A percentile compares a stretch with the other conserved stretches of the same genome.
phyloP scores from a whole-genome alignment of 2,113 vertebrate species.

The Cephalopterus ornatus region DNA sequence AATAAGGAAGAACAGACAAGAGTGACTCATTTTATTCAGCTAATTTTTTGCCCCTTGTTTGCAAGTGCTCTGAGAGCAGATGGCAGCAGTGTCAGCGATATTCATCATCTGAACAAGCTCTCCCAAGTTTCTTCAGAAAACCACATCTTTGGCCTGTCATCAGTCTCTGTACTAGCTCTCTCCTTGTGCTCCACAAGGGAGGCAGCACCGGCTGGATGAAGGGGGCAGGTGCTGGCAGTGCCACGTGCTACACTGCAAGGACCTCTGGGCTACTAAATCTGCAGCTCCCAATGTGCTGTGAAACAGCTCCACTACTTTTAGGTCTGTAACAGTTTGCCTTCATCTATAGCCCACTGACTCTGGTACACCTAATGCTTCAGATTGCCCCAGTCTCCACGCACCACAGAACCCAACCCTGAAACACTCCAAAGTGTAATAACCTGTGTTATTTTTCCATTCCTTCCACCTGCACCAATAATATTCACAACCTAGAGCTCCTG shows the following conservation, averaged over 20 bases:
- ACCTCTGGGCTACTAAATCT: not conserved
- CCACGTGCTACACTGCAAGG: not conserved
- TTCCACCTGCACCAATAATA: not conserved
- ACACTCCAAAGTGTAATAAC: not conserved
- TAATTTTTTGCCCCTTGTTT: conserved; percentile 32
- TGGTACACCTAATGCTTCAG: not conserved
- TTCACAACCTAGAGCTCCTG: not conserved
- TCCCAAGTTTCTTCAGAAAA: not conserved
- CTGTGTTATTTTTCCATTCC: not conserved
- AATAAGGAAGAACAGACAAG: not conserved
- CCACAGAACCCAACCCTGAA: not conserved
- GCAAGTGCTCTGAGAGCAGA: conserved; percentile 7
- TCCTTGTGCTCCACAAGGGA: accelerated
- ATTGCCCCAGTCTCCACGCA: not conserved
- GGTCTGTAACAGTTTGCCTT: not conserved
- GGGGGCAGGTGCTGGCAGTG: not conserved
- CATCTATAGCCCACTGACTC: not conserved
- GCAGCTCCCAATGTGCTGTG: not conserved
- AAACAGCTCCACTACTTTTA: not conserved
- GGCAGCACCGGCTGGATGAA: not conserved
- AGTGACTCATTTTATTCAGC: not conserved
- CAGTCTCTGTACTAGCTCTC: not conserved
- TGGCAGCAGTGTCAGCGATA: not conserved
- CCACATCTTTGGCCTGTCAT: not conserved
- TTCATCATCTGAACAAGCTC: not conserved